Evolutionary conservation across 2,113 vertebrate genomes (phyloP), one percentile per base, ranked within the genome.

Genomic region (Dicentrarchus labrax): DNA sequence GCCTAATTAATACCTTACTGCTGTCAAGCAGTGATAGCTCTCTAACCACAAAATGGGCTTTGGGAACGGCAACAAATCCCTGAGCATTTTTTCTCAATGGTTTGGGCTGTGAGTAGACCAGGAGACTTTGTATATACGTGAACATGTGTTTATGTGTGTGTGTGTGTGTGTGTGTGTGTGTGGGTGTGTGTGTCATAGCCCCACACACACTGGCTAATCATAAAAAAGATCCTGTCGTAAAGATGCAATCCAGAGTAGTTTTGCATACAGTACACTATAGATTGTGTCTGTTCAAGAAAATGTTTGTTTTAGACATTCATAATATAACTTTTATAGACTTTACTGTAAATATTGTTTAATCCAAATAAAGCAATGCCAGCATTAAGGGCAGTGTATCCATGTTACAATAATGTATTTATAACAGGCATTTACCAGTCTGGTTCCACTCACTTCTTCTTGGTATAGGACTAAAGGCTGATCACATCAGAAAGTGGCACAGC

Each of bases 1-100:
- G 24, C 57, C 41, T 83, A 84, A 86, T 89, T 89, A 80, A 83
- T 76, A 71, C 41, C 62, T 60, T 21, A 22, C 43, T 66, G 69
- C 61, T 61, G 51, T 64, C 36, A 82, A 64, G 68, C 51, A 38
- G 45, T 59, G 80, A 87, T 80, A 87, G 85, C 60, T 80, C 47
- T 78, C n/a, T 22, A 76, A 81, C 59, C 85, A 70, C 72, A 72
- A 41, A 77, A 84, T 76, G 62, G 60, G 74, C 72, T 84, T 51
- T 62, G 78, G 75, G 78, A 79, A 56, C 65, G 61, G 45, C 60
- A 70, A 70, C 54, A 83, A 90, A 78, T 83, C 80, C 62, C 61
- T 64, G 3, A 69, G 60, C 62, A 19, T 36, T 15, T 68, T 81
- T 21, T 5, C 39, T 43, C 2, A 4, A 16, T 56, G 50, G 10